Evolutionary conservation across 2,888 invertebrate species (phyloP).

Genomic region (Xestia sexstrigata): DNA sequence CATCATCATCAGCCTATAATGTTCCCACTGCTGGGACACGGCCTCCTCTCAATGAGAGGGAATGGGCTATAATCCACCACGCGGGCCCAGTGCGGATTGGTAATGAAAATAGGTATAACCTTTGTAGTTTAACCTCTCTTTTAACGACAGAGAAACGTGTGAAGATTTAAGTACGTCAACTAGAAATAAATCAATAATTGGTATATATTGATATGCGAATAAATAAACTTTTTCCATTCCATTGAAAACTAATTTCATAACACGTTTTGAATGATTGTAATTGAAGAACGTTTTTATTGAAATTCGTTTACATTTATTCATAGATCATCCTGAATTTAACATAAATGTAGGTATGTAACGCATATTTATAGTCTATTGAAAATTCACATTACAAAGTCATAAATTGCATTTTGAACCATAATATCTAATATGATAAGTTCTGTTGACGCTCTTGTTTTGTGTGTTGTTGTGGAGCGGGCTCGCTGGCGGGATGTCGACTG

Average conservation of each 20-base stretch:
- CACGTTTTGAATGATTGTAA: neutral
- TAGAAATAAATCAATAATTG: neutral
- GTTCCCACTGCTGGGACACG: no score
- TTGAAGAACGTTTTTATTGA: conserved; percentile 6
- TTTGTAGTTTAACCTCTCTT: neutral
- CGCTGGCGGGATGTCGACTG: no score
- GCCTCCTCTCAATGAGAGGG: no score
- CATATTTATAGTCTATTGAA: conserved; percentile 6
- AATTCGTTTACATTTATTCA: conserved; percentile 12
- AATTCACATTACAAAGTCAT: neutral
- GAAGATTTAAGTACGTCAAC: neutral
- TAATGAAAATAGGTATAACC: neutral
- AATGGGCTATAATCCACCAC: no score
- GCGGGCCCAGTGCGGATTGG: no score
- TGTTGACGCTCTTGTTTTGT: no score
- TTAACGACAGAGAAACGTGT: neutral
- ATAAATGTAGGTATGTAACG: neutral
- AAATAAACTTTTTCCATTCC: neutral
- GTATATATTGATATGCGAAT: neutral
- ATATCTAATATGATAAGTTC: no score
- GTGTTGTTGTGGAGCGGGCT: no score
- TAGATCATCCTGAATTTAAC: neutral
- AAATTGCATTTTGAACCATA: conserved; percentile 10
- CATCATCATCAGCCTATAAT: no score
- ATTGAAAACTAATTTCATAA: neutral